Base-by-base conservation (phyloP, 2,888 invertebrate genomes). In the Morpho deidamia region DNA sequence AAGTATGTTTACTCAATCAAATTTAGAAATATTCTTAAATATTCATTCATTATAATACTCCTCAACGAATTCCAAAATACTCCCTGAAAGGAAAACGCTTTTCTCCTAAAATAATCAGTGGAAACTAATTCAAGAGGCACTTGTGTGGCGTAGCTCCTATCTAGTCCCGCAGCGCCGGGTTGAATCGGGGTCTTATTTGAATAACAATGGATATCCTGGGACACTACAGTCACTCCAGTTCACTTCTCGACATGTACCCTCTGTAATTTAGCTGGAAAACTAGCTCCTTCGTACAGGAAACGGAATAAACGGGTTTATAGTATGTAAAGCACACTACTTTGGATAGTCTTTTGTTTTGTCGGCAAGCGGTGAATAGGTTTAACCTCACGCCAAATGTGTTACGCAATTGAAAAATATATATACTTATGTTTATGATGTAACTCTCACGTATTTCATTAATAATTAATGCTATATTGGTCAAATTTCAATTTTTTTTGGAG, bases 151-250 rank as follows among this genome's bases (percentile, higher is more conserved):
- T 54, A 53, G 56, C 52, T 62, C 60, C 62, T 64, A 65, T 67
- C 70, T 65, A 62, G 60, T 57, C 60, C 59, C 76, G 66, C 67
- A 66, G 63, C 61, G 76, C 79, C 74, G 76, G 41, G 49, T 75
- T 70, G 81, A 72, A 81, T 81, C 82, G 72, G 70, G 73, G 75
- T 72, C 80, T 77, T 81, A 86, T 86, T 87, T 86, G 83, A 87
- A 87, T 87, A 83, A 86, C 83, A 86, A 85, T 83, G 70, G 80
- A 72, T 75, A 71, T 69, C 67, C 66, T 69, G 68, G 70, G 68
- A 72, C 69, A 69, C 72, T 68, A 66, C 67, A 65, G 63, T 66
- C 63, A 43, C 39, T 48, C 55, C 52, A 45, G 50, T 56, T 57
- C 59, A 59, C 50, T 67, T 70, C 65, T 66, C 62, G 69, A 68